phyloP scores from a whole-genome alignment of 2,888 invertebrate species.

The Leucozona laternaria region DNA sequence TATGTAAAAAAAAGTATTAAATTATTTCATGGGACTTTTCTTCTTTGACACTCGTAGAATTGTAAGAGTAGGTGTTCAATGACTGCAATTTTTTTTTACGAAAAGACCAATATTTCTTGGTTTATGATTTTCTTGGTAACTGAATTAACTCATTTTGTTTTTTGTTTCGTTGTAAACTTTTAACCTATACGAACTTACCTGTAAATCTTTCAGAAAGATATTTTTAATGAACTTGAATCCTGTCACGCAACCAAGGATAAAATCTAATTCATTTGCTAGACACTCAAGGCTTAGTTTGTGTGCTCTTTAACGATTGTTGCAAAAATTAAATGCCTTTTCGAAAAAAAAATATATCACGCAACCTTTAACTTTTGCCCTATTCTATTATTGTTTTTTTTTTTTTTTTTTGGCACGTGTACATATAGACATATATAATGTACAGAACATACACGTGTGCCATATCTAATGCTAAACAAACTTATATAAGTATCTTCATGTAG shows the following conservation, averaged over 20 bases:
- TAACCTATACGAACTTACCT: not conserved
- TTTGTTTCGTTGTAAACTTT: not conserved
- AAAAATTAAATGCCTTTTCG: conserved; percentile 1
- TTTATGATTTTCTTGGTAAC: too few species aligned
- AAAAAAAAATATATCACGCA: conserved; percentile 22
- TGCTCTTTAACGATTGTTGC: conserved; percentile 27
- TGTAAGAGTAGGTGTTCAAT: too few species aligned
- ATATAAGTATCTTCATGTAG: not conserved
- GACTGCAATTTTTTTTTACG: too few species aligned
- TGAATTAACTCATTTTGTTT: too few species aligned
- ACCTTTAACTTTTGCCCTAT: conserved; percentile 55
- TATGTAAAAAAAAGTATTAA: too few species aligned
- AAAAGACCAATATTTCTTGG: too few species aligned
- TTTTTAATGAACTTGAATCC: conserved; percentile 2
- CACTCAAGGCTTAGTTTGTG: conserved; percentile 1
- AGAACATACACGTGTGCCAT: conserved; percentile 12
- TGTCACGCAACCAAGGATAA: conserved; percentile 17
- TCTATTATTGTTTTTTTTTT: conserved; percentile 10
- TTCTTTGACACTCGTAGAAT: too few species aligned
- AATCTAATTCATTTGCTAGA: conserved; percentile 7
- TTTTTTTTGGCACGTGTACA: too few species aligned
- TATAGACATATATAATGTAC: too few species aligned
- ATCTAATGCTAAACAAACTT: conserved; percentile 42
- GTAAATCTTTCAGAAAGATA: not conserved
- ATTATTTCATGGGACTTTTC: too few species aligned